A percentile compares a stretch with the other conserved stretches of the same genome.
Conservation (phyloP, 1,140 invertebrate species). For the Drosophila virilis region DNA sequence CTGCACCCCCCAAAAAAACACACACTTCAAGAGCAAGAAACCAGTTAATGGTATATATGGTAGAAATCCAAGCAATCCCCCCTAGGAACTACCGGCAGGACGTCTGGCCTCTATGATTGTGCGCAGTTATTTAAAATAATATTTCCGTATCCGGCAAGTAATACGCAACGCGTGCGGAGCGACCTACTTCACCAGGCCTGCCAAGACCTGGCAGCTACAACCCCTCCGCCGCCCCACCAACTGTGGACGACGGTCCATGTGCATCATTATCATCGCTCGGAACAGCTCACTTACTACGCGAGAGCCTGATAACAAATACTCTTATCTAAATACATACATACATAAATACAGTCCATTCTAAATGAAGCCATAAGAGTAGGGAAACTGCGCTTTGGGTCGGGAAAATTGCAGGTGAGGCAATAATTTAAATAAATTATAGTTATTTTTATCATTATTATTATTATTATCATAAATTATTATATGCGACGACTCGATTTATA, state of each 20-base stretch:
- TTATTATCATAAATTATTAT: no score
- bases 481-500: no score
- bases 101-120: conserved; percentile 43
- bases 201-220: background rate
- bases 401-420: no score
- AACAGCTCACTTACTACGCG: background rate
- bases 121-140: conserved; percentile 77
- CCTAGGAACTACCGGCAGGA: conserved; percentile 12
- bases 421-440: no score
- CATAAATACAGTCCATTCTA: no score
- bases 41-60: conserved; percentile 23
- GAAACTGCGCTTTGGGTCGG: no score
- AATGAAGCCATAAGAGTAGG: no score
- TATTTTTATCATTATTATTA: no score
- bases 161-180: conserved; percentile 67
- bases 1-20: background rate
- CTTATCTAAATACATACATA: no score
- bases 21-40: conserved; percentile 19
- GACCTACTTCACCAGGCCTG: background rate
- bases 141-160: conserved; percentile 78
- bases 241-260: background rate
- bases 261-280: background rate
- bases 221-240: background rate
- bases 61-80: conserved; percentile 22
- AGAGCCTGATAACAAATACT: background rate